These are phyloP conservation scores for Rhaphigaster nebulosa DNA, from an alignment of 2,888 invertebrate species.

Conservation along the genomic window DNA sequence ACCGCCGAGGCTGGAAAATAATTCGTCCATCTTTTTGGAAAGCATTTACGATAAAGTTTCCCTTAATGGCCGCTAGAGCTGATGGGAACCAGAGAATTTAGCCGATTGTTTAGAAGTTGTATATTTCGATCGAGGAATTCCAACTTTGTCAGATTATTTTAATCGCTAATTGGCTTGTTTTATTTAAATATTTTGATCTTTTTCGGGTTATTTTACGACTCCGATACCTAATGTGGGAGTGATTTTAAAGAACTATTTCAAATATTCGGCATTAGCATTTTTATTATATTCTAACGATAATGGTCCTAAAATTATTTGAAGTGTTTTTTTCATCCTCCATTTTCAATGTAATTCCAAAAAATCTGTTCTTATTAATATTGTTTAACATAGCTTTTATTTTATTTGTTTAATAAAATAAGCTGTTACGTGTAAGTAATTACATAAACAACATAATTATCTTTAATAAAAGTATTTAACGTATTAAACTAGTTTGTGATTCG, in stretches of 20 bases:
- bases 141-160: conserved; percentile 4
- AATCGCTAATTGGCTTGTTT: conserved; percentile 11
- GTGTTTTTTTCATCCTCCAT: too few species aligned
- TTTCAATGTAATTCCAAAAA: too few species aligned
- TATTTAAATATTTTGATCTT: background rate
- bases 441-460: too few species aligned
- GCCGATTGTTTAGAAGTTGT: conserved; percentile 6
- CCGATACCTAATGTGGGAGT: background rate
- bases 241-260: background rate
- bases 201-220: background rate
- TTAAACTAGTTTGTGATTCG: too few species aligned
- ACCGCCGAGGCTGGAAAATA: conserved; percentile 20
- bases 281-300: background rate
- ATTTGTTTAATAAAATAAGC: too few species aligned
- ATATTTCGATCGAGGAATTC: conserved; percentile 15
- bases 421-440: too few species aligned
- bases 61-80: background rate
- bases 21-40: conserved; percentile 47
- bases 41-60: conserved; percentile 45
- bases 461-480: too few species aligned
- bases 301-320: background rate
- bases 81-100: background rate
- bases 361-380: too few species aligned
- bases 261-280: background rate
- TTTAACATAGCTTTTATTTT: too few species aligned